A percentile compares a stretch with the other conserved stretches of the same genome.
Conservation (phyloP, 2,113 vertebrate species). For the Apteryx mantelli region DNA sequence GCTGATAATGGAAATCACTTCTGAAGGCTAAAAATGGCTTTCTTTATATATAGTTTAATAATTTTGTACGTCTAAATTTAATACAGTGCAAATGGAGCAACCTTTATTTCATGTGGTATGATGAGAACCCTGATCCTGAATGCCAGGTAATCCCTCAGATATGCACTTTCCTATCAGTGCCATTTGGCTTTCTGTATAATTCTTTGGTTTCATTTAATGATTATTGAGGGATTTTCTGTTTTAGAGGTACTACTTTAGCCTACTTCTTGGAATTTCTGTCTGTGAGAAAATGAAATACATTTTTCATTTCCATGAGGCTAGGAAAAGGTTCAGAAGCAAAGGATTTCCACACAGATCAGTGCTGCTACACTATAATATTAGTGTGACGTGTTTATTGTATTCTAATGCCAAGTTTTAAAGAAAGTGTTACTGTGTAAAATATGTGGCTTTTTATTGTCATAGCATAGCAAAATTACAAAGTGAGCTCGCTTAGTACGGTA, state of each 20-base stretch:
- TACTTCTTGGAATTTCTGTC: conserved; percentile 2
- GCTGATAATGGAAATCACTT: conserved; percentile 15
- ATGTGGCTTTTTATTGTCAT: not conserved
- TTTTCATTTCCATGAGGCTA: not conserved
- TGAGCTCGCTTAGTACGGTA: not conserved
- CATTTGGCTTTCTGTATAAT: conserved; percentile 6
- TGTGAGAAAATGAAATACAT: not conserved
- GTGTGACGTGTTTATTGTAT: not conserved
- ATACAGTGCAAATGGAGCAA: not conserved
- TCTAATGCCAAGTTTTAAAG: not conserved
- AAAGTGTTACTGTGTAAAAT: not conserved
- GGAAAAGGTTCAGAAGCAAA: not conserved
- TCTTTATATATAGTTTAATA: not conserved
- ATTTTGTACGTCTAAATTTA: not conserved
- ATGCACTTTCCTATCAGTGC: not conserved
- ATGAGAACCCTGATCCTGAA: conserved; percentile 15
- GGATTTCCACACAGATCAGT: not conserved
- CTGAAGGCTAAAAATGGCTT: not conserved
- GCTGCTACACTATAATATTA: not conserved
- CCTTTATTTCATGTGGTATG: not conserved
- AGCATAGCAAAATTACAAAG: not conserved
- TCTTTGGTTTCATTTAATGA: conserved; percentile 16
- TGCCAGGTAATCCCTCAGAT: conserved; percentile 33
- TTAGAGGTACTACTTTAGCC: not conserved
- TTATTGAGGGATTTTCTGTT: conserved; percentile 42